Base-by-base conservation (phyloP, 2,797 vertebrate genomes). In the Poeciliopsis presidionis region DNA sequence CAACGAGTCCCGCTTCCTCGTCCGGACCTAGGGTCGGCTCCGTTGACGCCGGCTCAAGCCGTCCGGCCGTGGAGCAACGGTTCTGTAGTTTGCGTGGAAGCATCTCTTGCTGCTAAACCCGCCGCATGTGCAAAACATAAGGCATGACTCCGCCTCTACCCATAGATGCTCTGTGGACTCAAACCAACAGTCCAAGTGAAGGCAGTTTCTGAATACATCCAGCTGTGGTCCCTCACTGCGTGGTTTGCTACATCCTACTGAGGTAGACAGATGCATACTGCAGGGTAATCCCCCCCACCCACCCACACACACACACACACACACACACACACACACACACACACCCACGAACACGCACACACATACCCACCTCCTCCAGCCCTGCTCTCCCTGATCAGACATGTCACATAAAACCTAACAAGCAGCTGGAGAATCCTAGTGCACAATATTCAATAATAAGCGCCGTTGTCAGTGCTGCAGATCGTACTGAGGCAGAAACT, bases 121-220 rank as follows among this genome's bases (percentile, higher is more conserved):
- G 70, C 74, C 7, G 65, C 73, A 72, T 30, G 74, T 86, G 83
- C 88, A 88, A 87, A 85, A 80, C 69, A 53, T 78, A 79, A 36
- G 63, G 63, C 63, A 67, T 67, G 7, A 41, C 33, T 28, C 45
- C 59, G 74, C 73, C 30, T 41, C 9, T 36, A 28, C 57, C 61
- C 22, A 41, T 4, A n/a, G 49, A 67, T 67, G 22, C 76, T 61
- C 51, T 39, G 45, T 71, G 61, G 78, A 65, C n/a, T 33, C 28
- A 33, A 33, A 33, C 59, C 51, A 77, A 86, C 80, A 79, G 86
- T 87, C 78, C 80, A 77, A 76, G 74, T 88, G 89, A 88, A 95
- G 95, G 94, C 94, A 94, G 92, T 89, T 92, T 91, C 59, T 87
- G 81, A 90, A 90, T 83, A 85, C 88, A 89, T 84, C 83, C 77